These are phyloP conservation scores for Chloroceryle inda DNA, from an alignment of 2,797 vertebrate species.

Conservation along the genomic window DNA sequence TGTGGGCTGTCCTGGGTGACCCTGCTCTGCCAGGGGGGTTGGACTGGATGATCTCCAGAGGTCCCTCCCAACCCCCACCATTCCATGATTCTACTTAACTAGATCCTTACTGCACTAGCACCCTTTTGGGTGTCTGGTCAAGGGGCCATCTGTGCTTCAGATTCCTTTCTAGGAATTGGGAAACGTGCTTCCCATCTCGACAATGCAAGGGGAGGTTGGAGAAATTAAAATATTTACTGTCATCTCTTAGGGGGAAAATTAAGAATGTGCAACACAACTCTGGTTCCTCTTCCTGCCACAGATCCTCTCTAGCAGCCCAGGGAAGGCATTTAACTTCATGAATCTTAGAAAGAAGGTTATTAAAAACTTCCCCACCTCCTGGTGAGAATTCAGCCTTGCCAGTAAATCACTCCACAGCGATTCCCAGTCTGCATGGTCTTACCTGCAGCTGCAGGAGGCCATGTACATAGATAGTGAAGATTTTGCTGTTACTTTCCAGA, in stretches of 20 bases:
- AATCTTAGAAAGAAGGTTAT: neutral
- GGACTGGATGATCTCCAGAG: too few relatives aligned
- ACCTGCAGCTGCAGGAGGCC: slow-evolving; percentile 96
- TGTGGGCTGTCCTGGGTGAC: too few relatives aligned
- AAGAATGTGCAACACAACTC: fast-evolving
- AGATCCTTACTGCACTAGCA: neutral
- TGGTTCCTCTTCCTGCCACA: neutral
- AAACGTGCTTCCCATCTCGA: neutral
- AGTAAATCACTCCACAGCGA: neutral
- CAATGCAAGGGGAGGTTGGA: neutral
- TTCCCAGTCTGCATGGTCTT: neutral
- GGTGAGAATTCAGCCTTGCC: neutral
- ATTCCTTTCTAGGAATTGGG: neutral
- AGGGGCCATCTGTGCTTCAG: neutral
- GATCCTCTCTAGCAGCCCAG: neutral
- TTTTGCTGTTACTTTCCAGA: slow-evolving; percentile 93
- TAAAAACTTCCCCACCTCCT: neutral
- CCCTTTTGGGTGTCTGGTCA: neutral
- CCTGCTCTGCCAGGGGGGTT: too few relatives aligned
- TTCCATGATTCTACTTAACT: neutral
- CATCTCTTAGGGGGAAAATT: neutral
- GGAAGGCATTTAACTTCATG: neutral
- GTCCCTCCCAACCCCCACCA: too few relatives aligned
- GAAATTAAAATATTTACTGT: neutral
- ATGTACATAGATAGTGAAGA: slow-evolving; percentile 92